These are phyloP conservation scores for Seison nebaliae DNA, from an alignment of 1,140 invertebrate species.

Conservation along the genomic window DNA sequence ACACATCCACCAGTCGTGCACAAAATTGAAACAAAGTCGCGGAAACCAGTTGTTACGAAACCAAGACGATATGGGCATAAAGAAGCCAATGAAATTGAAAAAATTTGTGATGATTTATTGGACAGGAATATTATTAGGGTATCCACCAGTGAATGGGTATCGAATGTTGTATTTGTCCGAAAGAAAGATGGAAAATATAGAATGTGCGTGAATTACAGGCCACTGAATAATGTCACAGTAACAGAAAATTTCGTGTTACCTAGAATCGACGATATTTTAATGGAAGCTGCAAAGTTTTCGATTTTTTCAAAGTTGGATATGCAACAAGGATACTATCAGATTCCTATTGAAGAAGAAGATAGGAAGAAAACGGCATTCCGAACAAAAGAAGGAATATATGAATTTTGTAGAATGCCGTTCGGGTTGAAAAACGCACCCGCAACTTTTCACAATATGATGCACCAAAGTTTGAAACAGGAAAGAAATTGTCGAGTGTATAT, in stretches of 20 bases:
- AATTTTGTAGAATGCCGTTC: constrained; percentile 6
- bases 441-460: background rate
- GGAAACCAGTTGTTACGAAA: no score
- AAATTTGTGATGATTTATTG: no score
- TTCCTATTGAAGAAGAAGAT: background rate
- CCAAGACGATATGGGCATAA: no score
- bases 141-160: background rate
- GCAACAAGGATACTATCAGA: background rate
- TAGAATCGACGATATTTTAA: background rate
- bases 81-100: no score
- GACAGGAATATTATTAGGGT: background rate
- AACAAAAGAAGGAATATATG: background rate
- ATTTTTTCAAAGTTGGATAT: background rate
- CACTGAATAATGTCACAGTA: background rate
- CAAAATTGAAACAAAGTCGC: no score
- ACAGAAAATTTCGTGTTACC: background rate
- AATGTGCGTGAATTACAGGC: background rate
- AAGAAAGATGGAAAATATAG: background rate
- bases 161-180: background rate
- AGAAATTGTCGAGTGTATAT: no score
- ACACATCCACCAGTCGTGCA: no score
- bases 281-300: background rate
- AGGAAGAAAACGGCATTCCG: background rate
- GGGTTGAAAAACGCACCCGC: constrained; percentile 3
- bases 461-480: background rate